phyloP scores from a whole-genome alignment of 1,140 invertebrate genomes.

The Copidosoma floridanum region DNA sequence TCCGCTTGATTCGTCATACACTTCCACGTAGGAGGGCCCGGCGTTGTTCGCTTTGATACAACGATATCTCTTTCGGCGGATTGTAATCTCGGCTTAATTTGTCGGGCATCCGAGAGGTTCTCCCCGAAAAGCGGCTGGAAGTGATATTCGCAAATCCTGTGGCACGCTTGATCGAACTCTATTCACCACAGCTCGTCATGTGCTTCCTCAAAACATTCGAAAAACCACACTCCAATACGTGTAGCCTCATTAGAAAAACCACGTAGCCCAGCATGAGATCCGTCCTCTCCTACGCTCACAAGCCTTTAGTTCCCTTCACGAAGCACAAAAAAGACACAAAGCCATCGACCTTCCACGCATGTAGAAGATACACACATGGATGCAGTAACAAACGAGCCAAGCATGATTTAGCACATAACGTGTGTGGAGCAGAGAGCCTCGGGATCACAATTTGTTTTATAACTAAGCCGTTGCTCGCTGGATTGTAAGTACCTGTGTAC shows the following conservation, averaged over 20 bases:
- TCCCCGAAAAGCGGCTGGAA: neutral
- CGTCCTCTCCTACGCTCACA: neutral
- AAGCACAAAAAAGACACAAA: no score
- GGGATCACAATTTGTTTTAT: constrained; percentile 60
- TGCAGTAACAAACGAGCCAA: constrained; percentile 52
- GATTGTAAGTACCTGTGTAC: no score
- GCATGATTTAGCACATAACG: constrained; percentile 56
- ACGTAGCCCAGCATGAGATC: neutral
- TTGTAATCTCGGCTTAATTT: constrained; percentile 10
- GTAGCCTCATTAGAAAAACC: neutral
- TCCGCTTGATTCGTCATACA: neutral
- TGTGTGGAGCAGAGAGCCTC: no score
- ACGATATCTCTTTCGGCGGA: constrained; percentile 15
- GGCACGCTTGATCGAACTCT: no score
- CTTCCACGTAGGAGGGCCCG: neutral
- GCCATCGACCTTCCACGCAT: no score
- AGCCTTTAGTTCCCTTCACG: neutral
- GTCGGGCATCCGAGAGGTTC: no score
- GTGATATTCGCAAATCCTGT: neutral
- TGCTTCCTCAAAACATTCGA: no score
- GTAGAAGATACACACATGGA: no score
- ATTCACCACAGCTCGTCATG: no score
- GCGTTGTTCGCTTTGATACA: constrained; percentile 10
- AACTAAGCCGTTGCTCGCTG: constrained; percentile 54
- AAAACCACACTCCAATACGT: constrained; percentile 4